Evolutionary conservation across 2,797 vertebrate genomes (phyloP).

Genomic region (Gallirallus australis): DNA sequence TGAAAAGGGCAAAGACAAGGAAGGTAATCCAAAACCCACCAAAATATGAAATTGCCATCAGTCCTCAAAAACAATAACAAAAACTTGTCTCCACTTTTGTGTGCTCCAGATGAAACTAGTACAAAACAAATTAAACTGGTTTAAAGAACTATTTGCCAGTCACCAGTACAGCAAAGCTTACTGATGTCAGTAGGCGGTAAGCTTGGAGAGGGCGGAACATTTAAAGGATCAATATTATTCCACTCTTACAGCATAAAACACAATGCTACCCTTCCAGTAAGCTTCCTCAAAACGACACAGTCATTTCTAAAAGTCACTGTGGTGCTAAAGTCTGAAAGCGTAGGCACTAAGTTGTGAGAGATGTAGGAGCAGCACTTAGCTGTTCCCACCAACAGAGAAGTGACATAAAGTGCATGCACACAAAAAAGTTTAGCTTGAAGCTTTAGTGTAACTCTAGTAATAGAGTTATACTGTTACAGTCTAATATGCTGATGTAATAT

Average conservation of each 20-base stretch:
- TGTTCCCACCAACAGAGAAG: not conserved
- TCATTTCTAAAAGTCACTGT: not conserved
- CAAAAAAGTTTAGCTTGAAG: not conserved
- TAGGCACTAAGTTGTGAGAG: not conserved
- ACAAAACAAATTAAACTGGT: not conserved
- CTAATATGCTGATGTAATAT: not conserved
- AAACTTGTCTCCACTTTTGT: not conserved
- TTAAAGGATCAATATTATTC: not conserved
- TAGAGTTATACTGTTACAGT: not conserved
- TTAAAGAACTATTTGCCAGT: not conserved
- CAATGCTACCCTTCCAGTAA: not conserved
- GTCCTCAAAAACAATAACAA: not conserved
- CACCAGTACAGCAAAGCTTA: not conserved
- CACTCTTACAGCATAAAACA: not conserved
- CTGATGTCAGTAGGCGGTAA: not conserved
- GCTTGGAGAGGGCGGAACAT: not conserved
- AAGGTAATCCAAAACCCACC: not conserved
- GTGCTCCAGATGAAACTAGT: not conserved
- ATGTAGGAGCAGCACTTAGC: not conserved
- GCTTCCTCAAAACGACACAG: not conserved
- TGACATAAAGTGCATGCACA: not conserved
- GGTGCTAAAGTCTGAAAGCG: not conserved
- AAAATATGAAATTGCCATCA: not conserved
- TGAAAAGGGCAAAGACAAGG: not conserved
- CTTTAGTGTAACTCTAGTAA: not conserved